Conservation (phyloP, 2,888 invertebrate species). For the Xanthia togata region DNA sequence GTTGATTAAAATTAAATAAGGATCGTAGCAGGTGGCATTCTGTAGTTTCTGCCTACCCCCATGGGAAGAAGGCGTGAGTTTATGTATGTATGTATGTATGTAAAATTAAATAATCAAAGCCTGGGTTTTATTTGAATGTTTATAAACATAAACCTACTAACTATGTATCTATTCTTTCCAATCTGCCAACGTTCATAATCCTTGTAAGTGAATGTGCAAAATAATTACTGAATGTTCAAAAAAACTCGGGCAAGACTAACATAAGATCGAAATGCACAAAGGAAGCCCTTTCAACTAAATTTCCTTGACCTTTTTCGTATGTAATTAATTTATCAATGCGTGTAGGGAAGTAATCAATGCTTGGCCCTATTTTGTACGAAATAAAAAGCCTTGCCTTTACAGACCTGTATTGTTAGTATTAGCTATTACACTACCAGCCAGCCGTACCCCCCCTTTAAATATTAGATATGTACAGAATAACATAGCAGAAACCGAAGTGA, state of each 20-base stretch:
- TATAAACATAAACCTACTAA: not conserved
- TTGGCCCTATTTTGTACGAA: conserved; percentile 3
- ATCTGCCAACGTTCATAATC: too few relatives aligned
- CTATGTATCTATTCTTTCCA: too few relatives aligned
- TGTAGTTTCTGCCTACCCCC: too few relatives aligned
- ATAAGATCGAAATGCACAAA: conserved; percentile 9
- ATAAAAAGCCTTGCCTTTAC: not conserved
- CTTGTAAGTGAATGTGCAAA: not conserved
- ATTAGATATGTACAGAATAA: too few relatives aligned
- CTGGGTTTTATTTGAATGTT: not conserved
- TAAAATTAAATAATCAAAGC: not conserved
- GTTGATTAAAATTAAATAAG: conserved; percentile 18
- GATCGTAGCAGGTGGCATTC: too few relatives aligned
- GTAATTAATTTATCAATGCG: conserved; percentile 32
- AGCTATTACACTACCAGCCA: not conserved
- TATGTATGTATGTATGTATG: too few relatives aligned
- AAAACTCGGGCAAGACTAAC: not conserved
- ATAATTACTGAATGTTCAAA: not conserved
- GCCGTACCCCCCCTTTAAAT: too few relatives aligned
- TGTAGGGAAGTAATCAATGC: conserved; percentile 27
- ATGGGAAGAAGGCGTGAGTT: too few relatives aligned
- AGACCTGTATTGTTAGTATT: not conserved
- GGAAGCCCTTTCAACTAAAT: conserved; percentile 27
- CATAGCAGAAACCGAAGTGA: too few relatives aligned
- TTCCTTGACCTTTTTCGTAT: conserved; percentile 18